Base-by-base conservation (phyloP, 1,140 invertebrate genomes). In the Drosophila malerkotliana region DNA sequence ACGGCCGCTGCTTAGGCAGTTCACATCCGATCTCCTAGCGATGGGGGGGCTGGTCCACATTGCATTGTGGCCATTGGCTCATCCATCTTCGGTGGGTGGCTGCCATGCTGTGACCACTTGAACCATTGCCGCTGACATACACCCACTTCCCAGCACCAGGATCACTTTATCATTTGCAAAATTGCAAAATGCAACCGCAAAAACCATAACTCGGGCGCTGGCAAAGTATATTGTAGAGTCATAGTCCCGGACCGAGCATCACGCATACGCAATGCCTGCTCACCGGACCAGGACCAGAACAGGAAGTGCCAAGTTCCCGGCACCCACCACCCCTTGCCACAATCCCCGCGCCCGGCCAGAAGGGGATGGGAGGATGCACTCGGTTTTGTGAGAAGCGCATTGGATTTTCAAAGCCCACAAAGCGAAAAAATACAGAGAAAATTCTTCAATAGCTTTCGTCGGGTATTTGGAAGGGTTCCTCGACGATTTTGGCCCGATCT, bases 111-210 rank as follows among this genome's bases (percentile, higher is more conserved):
- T 85, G 77, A 74, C 81, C 82, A 85, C 82, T 85, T 87, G 77
- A 85, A 85, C 60, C 74, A 55, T 67, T 77, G 63, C 62, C 72
- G 73, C 77, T 73, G 77, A 72, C 77, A 74, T 21, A 3, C 15
- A 9, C 32, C 32, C 45, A 49, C 14, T 14, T n/a, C 41, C 52
- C 56, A 60, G 68, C 57, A 30, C 56, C 55, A 78, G 82, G 60
- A 82, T 81, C 82, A 82, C 82, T 87, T 87, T 82, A 87, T 87
- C 82, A 87, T 87, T 87, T 87, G 74, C 82, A 78, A 87, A 87
- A 87, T 87, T 87, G 83, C 82, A 82, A 87, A 87, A 87, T 87
- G 78, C 78, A 87, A 87, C 82, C 82, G 62, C 82, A 87, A 87
- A 75, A 87, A 82, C 82, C 82, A 87, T 87, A 87, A 87, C 82